Base-by-base conservation (phyloP, 2,888 invertebrate genomes). In the Homarus gammarus region DNA sequence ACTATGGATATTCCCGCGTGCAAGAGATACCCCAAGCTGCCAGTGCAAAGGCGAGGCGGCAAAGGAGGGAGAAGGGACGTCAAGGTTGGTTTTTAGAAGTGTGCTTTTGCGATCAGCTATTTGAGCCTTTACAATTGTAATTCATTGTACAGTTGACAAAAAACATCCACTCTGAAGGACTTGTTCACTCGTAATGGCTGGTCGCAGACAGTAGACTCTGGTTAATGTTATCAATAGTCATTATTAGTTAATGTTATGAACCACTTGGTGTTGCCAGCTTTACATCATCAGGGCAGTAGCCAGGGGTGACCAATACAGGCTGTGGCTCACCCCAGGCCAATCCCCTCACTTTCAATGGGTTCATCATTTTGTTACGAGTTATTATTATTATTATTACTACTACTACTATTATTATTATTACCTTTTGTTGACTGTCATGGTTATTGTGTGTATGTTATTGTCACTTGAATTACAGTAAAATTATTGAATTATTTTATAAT, bases 1-100 rank as follows among this genome's bases (percentile, higher is more conserved):
- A 96, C 92, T 96, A 96, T 93, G 95, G 96, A 93, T 96, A 96
- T 93, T 95, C 96, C 82, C 94, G 95, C 92, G 96, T 96, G 84
- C 95, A 96, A 93, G 96, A 96, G 94, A 95, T 91, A n/a, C 90
- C 87, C 61, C 89, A 73, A 2, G 87, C 89, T 79, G 86, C 87
- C 31, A 86, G 90, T 38, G 89, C 89, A 31, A 91, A 91, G 51
- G 51, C 90, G 0, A 90, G 95, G 86, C 94, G 96, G 92, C 95
- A 96, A 92, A 94, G 96, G 92, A 94, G 96, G 92, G 96, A 96
- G 93, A 96, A 96, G 93, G 96, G 95, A 83, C 95, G 95, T 93
- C 95, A 95, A 93, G 95, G 95, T 95, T 94, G 94, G 95, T 94
- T 91, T 84, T 51, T 22, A n/a, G 38, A 64, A 81, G 84, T 61